Evolutionary conservation across 1,140 invertebrate genomes (phyloP).

Genomic region (Drosophila simulans): DNA sequence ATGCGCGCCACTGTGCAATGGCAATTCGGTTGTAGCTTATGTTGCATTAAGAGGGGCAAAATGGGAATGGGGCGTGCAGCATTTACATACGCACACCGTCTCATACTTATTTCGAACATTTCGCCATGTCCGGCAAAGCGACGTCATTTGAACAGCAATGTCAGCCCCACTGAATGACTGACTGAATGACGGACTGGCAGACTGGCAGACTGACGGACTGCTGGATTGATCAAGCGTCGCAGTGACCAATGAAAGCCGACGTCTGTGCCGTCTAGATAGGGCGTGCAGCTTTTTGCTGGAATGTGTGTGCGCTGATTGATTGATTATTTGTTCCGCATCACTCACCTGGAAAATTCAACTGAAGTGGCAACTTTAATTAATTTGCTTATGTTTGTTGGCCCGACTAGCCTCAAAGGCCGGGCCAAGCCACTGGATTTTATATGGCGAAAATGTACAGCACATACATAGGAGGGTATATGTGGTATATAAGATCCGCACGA

Average conservation of each 20-base stretch:
- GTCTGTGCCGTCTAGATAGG: constrained; percentile 76
- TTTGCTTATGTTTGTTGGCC: constrained; percentile 72
- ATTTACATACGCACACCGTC: constrained; percentile 68
- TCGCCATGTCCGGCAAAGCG: constrained; percentile 62
- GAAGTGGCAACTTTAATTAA: constrained; percentile 84
- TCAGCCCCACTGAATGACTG: constrained; percentile 55
- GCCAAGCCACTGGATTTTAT: constrained; percentile 31
- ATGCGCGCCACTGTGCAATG: constrained; percentile 42
- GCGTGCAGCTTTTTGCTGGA: constrained; percentile 56
- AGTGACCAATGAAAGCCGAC: constrained; percentile 60
- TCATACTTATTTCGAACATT: constrained; percentile 81
- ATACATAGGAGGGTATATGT: background rate
- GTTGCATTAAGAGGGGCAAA: constrained; percentile 23
- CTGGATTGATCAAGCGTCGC: constrained; percentile 37
- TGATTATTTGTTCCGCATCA: constrained; percentile 84
- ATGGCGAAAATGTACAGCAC: background rate
- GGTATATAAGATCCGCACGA: constrained; percentile 22
- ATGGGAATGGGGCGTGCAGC: constrained; percentile 32
- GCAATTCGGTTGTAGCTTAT: constrained; percentile 39
- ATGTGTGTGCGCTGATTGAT: constrained; percentile 77
- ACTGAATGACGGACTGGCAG: constrained; percentile 12
- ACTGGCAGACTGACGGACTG: constrained; percentile 31
- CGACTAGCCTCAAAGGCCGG: constrained; percentile 38
- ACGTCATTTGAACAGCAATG: constrained; percentile 60
- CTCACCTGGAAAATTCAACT: constrained; percentile 84